Evolutionary conservation across 2,113 vertebrate species (phyloP), one percentile per base, ranked within the genome.

Genomic region (Hyla sarda): DNA sequence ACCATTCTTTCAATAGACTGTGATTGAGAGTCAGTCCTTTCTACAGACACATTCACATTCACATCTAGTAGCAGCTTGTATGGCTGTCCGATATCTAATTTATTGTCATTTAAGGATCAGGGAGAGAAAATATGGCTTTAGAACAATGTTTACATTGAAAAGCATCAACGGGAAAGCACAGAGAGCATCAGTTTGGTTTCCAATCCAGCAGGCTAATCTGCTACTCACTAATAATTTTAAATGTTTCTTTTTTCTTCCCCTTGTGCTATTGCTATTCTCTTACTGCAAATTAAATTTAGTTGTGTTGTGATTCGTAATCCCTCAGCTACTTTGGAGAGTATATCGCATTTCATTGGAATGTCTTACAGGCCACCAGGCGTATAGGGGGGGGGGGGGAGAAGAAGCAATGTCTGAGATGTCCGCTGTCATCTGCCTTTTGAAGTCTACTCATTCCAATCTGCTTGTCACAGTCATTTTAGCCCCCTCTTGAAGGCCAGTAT

Each of bases 1-100:
- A 95, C 95, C 95, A 95, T 96, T 97, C 95, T 97, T 94, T 97
- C 95, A 97, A 96, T 96, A 94, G 96, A 95, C 95, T 96, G 95
- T 97, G 97, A 98, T 96, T 95, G 96, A 97, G 96, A 94, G 96
- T 93, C 92, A 91, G 94, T 90, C 94, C 96, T 97, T 96, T 93
- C 96, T 96, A 96, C 94, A 95, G 93, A 93, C 91, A 89, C 93
- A 94, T 96, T 96, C 95, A 95, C 95, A 96, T 96, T 96, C 95
- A 93, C 92, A 92, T 95, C 93, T 97, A 96, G 95, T 95, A 96
- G 95, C 96, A 93, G 96, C 96, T 96, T 97, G 96, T 96, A 95
- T 96, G 90, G 93, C 95, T 96, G 96, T 96, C 96, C 92, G 48
- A 89, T 83, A 91, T 91, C 94, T 96, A 94, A 98, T 97, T 97